Percentiles rank a stretch among this genome's conserved stretches.
These are phyloP conservation scores for Acyrthosiphon pisum DNA, from an alignment of 1,140 invertebrate species.

Conservation along the genomic window DNA sequence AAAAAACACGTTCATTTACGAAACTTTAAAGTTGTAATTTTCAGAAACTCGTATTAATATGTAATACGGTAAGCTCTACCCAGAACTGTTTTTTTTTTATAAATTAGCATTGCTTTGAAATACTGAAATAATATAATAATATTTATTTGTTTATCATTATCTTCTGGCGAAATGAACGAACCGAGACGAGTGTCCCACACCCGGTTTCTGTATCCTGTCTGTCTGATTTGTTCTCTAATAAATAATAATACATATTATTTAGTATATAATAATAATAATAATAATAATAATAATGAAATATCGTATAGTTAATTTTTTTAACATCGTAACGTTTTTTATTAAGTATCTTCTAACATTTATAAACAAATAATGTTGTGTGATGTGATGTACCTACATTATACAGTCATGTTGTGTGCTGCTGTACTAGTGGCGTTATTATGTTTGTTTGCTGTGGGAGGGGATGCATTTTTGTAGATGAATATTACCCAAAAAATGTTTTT, in stretches of 20 bases:
- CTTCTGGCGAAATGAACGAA: neutral
- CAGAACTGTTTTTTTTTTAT: neutral
- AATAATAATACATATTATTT: slow-evolving; percentile 1
- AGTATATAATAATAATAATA: neutral
- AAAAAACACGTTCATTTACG: neutral
- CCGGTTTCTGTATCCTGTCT: neutral
- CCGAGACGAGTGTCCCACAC: neutral
- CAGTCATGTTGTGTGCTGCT: too few species aligned
- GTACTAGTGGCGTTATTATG: neutral
- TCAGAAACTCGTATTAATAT: neutral
- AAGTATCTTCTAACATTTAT: neutral
- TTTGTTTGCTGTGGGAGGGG: neutral
- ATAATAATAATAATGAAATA: too few species aligned
- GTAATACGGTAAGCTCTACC: neutral
- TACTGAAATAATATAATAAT: too few species aligned
- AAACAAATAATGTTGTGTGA: neutral
- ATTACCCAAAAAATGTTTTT: too few species aligned
- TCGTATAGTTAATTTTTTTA: neutral
- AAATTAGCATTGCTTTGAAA: neutral
- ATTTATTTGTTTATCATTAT: neutral
- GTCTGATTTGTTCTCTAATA: neutral
- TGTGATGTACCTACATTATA: too few species aligned
- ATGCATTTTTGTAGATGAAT: too few species aligned
- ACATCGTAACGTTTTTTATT: neutral
- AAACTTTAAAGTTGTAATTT: neutral